Evolutionary conservation across 2,888 invertebrate species (phyloP).

Genomic region (Aelia acuminata): DNA sequence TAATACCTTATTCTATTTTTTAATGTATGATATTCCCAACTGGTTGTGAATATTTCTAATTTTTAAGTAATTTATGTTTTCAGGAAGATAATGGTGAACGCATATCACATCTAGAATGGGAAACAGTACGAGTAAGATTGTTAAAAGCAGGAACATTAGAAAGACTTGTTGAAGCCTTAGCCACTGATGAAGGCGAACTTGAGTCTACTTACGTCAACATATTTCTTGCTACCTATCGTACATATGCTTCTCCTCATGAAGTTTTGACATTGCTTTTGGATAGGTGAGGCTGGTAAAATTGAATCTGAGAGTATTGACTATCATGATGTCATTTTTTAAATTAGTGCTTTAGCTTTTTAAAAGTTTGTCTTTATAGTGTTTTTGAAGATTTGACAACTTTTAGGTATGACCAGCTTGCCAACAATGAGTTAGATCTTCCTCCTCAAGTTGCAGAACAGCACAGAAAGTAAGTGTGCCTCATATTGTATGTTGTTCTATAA

Average conservation of each 20-base stretch:
- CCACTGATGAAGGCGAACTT: slow-evolving; percentile 94
- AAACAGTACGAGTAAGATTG: slow-evolving; percentile 94
- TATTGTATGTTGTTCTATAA: no score
- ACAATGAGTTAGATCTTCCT: slow-evolving; percentile 67
- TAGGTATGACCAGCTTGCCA: slow-evolving; percentile 69
- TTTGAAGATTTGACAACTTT: slow-evolving; percentile 60
- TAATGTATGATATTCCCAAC: not conserved
- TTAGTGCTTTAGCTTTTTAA: not conserved
- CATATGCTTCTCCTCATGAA: slow-evolving; percentile 89
- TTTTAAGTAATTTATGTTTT: slow-evolving; percentile 66
- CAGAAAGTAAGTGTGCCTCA: slow-evolving; percentile 74
- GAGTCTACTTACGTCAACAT: slow-evolving; percentile 98
- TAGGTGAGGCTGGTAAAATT: slow-evolving; percentile 66
- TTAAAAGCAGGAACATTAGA: slow-evolving; percentile 96
- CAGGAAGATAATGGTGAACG: slow-evolving; percentile 88
- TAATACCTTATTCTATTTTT: not conserved
- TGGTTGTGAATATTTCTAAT: not conserved
- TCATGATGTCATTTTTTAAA: no score
- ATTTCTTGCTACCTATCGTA: slow-evolving; percentile 94
- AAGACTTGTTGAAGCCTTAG: slow-evolving; percentile 92
- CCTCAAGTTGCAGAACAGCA: slow-evolving; percentile 75
- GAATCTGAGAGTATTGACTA: no score
- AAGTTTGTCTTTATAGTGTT: not conserved
- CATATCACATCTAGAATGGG: slow-evolving; percentile 98
- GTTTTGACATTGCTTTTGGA: slow-evolving; percentile 87